These are phyloP conservation scores for Budorcas taxicolor DNA, from an alignment of 2,113 vertebrate species.

Conservation along the genomic window DNA sequence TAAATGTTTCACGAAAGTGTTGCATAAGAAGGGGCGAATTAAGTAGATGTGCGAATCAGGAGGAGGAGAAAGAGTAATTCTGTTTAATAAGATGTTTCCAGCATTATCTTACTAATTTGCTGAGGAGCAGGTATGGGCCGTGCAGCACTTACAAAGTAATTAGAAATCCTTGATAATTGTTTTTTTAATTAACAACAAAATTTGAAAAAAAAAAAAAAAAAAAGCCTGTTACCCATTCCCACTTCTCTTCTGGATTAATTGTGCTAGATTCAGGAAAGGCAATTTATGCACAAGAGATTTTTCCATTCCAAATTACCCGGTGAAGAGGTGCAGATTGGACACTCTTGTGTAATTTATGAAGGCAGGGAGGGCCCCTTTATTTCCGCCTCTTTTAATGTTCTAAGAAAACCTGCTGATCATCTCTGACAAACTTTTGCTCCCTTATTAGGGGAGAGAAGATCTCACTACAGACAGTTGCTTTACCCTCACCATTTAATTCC, in stretches of 20 bases:
- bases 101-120: slow-evolving; percentile 75
- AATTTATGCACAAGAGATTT: slow-evolving; percentile 60
- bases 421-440: slow-evolving; percentile 31
- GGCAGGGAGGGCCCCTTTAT: neutral
- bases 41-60: slow-evolving; percentile 57
- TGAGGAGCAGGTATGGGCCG: slow-evolving; percentile 66
- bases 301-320: slow-evolving; percentile 46
- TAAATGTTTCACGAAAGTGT: slow-evolving; percentile 68
- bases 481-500: neutral
- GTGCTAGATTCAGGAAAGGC: slow-evolving; percentile 61
- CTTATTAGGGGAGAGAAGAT: neutral
- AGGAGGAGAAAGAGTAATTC: slow-evolving; percentile 69
- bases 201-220: slow-evolving; percentile 55
- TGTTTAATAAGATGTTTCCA: slow-evolving; percentile 75
- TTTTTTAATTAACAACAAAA: slow-evolving; percentile 82
- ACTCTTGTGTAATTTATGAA: slow-evolving; percentile 23
- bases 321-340: slow-evolving; percentile 18
- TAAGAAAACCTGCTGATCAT: slow-evolving; percentile 24
- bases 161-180: slow-evolving; percentile 76
- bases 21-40: slow-evolving; percentile 64
- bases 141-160: slow-evolving; percentile 77
- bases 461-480: neutral
- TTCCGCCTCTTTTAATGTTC: slow-evolving; percentile 4
- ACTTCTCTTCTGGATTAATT: slow-evolving; percentile 76
- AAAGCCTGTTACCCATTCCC: slow-evolving; percentile 43